These are phyloP conservation scores for Phenganax marumi DNA, from an alignment of 92 coral and sea anemone genomes.

Conservation along the genomic window DNA sequence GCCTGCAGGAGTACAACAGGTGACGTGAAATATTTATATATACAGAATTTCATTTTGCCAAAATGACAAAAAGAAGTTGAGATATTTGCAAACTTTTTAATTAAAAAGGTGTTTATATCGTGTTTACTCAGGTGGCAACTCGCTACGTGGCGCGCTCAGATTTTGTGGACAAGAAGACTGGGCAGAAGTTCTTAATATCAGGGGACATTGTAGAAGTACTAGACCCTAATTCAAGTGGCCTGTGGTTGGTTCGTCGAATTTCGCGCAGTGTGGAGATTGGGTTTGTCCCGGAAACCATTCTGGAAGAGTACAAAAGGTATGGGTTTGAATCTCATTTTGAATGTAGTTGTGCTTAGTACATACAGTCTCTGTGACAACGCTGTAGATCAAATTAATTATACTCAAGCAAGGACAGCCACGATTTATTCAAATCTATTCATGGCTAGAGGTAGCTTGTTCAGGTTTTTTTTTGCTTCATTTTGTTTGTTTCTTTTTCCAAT, in stretches of 20 bases:
- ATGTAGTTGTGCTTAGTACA: too few species aligned
- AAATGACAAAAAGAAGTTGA: neutral
- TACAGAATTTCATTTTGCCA: neutral
- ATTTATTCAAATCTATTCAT: neutral
- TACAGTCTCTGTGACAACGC: too few species aligned
- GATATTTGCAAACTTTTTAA: neutral
- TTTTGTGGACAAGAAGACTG: constrained; percentile 87
- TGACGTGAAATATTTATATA: neutral
- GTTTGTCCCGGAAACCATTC: constrained; percentile 76
- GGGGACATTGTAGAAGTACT: constrained; percentile 96
- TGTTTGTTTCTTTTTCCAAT: neutral
- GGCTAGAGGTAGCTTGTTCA: neutral
- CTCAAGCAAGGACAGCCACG: too few species aligned
- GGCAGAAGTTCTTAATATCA: constrained; percentile 74
- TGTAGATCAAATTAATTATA: too few species aligned
- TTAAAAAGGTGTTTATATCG: neutral
- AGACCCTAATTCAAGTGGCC: constrained; percentile 87
- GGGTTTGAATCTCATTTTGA: constrained; percentile 8
- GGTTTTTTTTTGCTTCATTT: constrained; percentile 6
- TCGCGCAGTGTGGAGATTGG: constrained; percentile 97
- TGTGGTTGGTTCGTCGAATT: constrained; percentile 96
- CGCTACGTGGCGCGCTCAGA: constrained; percentile 81
- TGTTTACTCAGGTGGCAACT: constrained; percentile 60
- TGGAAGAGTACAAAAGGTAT: constrained; percentile 71
- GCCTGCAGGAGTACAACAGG: neutral